A percentile compares a stretch with the other conserved stretches of the same genome.
phyloP scores from a whole-genome alignment of 1,140 invertebrate species.

The Euwallacea similis region DNA sequence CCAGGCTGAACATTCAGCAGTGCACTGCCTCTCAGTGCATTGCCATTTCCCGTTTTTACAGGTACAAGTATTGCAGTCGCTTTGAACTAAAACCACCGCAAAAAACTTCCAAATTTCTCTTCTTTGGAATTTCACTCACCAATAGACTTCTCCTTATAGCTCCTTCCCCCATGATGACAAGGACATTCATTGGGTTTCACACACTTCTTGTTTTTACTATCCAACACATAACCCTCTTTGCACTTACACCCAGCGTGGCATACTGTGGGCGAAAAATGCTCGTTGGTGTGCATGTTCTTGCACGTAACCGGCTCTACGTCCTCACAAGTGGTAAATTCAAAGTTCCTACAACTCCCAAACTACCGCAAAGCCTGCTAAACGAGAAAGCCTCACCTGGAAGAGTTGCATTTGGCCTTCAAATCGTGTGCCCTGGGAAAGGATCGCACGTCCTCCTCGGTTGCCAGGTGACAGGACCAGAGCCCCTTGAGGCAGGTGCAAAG shows the following conservation, averaged over 20 bases:
- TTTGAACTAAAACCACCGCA: slow-evolving; percentile 38
- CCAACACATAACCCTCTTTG: slow-evolving; percentile 73
- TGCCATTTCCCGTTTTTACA: slow-evolving; percentile 70
- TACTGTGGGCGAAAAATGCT: slow-evolving; percentile 55
- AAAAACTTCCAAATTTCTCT: background rate
- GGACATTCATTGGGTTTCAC: slow-evolving; percentile 73
- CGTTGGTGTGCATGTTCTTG: slow-evolving; percentile 73
- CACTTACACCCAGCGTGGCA: slow-evolving; percentile 80
- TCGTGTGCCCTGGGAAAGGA: slow-evolving; percentile 64
- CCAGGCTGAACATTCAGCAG: slow-evolving; percentile 76
- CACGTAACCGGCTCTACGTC: slow-evolving; percentile 76
- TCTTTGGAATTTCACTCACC: slow-evolving; percentile 7
- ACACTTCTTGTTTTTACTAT: slow-evolving; percentile 68
- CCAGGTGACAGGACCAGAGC: slow-evolving; percentile 71
- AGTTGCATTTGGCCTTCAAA: slow-evolving; percentile 63
- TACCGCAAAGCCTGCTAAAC: background rate
- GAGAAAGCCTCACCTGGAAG: slow-evolving; percentile 46
- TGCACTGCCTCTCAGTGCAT: slow-evolving; percentile 65
- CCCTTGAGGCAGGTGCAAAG: slow-evolving; percentile 76
- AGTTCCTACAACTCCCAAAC: slow-evolving; percentile 53
- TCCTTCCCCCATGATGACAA: slow-evolving; percentile 84
- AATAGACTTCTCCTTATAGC: slow-evolving; percentile 73
- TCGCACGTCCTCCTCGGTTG: slow-evolving; percentile 63
- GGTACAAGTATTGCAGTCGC: slow-evolving; percentile 55
- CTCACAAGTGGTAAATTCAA: slow-evolving; percentile 76